Evolutionary conservation across 1,140 invertebrate genomes (phyloP), one percentile per base, ranked within the genome.

Genomic region (Achatina immaculata): DNA sequence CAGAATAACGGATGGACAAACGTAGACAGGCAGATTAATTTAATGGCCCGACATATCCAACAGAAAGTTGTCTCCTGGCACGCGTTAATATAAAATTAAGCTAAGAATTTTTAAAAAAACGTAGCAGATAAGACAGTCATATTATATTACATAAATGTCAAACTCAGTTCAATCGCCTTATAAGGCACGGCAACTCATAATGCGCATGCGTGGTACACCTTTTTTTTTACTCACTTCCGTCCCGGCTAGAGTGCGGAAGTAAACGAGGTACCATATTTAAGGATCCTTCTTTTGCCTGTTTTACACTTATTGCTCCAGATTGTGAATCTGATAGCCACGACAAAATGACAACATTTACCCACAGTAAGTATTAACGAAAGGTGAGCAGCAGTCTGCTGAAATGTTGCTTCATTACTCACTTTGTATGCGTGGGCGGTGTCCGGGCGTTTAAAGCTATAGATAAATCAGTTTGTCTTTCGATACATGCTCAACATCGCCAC

Each of bases 201-300:
- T 36, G 34, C 74, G 74, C 74, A 76, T 76, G 74, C 74, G 74
- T 34, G 58, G n/a, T 36, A 65, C 3, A 40, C 31, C 74, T 62
- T 31, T n/a, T n/a, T n/a, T n/a, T n/a, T 51, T 76, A 62, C 36
- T 36, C 66, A 79, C 28, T 79, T 79, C 78, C 78, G 38, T 24
- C 34, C 78, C 78, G 78, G 78, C 34, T 48, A 7, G 78, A 79
- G 66, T 71, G 38, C 65, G 78, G 78, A 79, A 79, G 78, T 79
- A 79, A 79, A 79, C 34, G 43, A 55, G 31, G 40, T 4, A 42
- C 9, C 24, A 42, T 24, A 14, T 9, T 11, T 51, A 1, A 2
- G 3, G 16, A 21, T 42, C n/a, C 42, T 19, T 21, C 9, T 34
- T 48, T 34, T 74, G 36, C n/a, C 2, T 36, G 31, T 68, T 7